A percentile compares a stretch with the other conserved stretches of the same genome.
Conservation (phyloP, 2,888 invertebrate species). For the Phymatocera aterrima region DNA sequence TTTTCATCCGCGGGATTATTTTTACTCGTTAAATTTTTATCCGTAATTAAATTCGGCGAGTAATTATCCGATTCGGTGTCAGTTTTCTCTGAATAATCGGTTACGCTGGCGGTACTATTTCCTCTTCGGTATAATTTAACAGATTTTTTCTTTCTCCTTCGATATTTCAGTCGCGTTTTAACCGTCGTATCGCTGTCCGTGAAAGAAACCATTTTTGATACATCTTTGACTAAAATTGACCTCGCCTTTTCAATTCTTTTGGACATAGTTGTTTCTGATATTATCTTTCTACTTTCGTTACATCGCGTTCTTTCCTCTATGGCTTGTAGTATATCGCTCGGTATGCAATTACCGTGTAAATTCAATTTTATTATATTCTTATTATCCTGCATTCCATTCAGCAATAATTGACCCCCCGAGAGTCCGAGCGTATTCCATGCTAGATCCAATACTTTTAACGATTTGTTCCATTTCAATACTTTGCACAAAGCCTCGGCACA, state of each 20-base stretch:
- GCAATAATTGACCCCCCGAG: constrained; percentile 68
- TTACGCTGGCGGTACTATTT: constrained; percentile 18
- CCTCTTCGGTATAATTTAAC: constrained; percentile 45
- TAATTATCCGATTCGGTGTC: constrained; percentile 46
- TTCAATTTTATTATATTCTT: constrained; percentile 62
- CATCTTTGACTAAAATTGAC: not conserved
- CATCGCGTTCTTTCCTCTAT: constrained; percentile 61
- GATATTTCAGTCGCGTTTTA: constrained; percentile 35
- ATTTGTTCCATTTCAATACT: constrained; percentile 66
- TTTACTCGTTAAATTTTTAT: not conserved
- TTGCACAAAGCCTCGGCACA: constrained; percentile 65
- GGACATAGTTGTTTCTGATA: constrained; percentile 50
- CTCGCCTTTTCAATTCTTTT: constrained; percentile 52
- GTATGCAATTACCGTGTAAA: constrained; percentile 71
- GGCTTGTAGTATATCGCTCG: constrained; percentile 65
- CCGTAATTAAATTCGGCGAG: not conserved
- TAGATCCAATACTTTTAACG: constrained; percentile 66
- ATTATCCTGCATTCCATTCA: constrained; percentile 66
- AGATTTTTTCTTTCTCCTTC: constrained; percentile 47
- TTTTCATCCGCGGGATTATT: not conserved
- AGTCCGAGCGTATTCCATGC: constrained; percentile 72
- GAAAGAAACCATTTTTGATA: constrained; percentile 21
- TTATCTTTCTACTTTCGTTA: constrained; percentile 57
- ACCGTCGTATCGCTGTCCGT: constrained; percentile 51
- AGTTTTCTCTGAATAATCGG: constrained; percentile 32